Base-by-base conservation (phyloP, 23 tunicate genomes). In the Ascidia mentula region DNA sequence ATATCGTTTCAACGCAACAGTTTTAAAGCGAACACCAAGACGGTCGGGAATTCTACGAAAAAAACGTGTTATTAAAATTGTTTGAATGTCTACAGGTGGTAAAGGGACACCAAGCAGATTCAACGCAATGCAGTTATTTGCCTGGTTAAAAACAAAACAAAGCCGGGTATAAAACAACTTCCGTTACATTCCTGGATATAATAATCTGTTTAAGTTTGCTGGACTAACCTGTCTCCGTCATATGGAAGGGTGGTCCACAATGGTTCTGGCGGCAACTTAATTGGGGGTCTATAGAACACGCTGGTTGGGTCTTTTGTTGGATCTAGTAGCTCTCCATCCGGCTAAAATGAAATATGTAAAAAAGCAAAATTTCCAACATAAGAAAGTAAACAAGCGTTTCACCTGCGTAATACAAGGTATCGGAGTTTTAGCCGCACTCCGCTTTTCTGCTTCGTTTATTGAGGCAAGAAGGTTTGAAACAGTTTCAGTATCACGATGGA, bases 1-100 rank as follows among this genome's bases (percentile, higher is more conserved):
- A 59, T 85, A 90, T 26, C 90, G 82, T 59, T 90, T 90, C 34
- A 70, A 31, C 18, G 96, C 96, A 26, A 90, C 76, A 0, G 90
- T 90, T 42, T 90, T 90, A 40, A 46, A 90, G 13, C 80, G 87
- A 20, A 90, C 84, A 22, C 89, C 96, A 20, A 82, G 77, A 22
- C 86, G 81, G 45, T 90, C 75, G 6, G 84, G 77, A 17, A 79
- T 75, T 34, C 95, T 89, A 53, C 17, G 13, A 60, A 77, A 72
- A 32, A 69, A 8, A 1, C 18, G 35, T n/a, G n/a, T n/a, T n/a
- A n/a, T n/a, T n/a, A n/a, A n/a, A n/a, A n/a, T n/a, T n/a, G n/a
- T n/a, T n/a, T n/a, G n/a, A n/a, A n/a, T n/a, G n/a, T n/a, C n/a
- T n/a, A n/a, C n/a, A n/a, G n/a, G n/a, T n/a, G n/a, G n/a, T n/a